Evolutionary conservation across 2,888 invertebrate species (phyloP).

Genomic region (Exocentrus adspersus): DNA sequence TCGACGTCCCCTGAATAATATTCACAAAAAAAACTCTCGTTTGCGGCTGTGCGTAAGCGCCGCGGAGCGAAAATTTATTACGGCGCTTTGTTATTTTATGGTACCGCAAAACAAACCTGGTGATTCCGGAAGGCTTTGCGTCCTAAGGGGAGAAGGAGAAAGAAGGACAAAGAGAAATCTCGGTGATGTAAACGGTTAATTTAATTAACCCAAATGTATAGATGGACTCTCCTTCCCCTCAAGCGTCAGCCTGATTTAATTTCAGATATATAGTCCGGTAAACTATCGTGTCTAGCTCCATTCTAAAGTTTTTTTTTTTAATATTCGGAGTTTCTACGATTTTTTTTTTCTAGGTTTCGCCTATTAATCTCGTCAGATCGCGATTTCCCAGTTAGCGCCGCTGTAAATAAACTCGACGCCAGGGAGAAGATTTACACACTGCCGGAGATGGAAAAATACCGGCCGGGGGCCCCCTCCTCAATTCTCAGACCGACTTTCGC

Average conservation of each 20-base stretch:
- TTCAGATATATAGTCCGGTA: no score
- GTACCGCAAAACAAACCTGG: background rate
- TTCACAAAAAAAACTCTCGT: background rate
- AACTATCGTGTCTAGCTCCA: no score
- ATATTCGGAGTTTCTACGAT: no score
- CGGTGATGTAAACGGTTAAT: slow-evolving; percentile 12
- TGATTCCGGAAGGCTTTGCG: background rate
- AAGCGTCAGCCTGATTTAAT: no score
- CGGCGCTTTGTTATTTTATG: background rate
- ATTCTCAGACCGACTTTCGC: slow-evolving; percentile 39
- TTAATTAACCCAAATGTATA: slow-evolving; percentile 15
- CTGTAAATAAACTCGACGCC: slow-evolving; percentile 28
- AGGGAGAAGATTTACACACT: slow-evolving; percentile 58
- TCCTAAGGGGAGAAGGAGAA: no score
- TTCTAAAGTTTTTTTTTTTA: no score
- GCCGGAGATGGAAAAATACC: slow-evolving; percentile 56
- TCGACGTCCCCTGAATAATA: no score
- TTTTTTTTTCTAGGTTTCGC: no score
- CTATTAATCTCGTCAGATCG: slow-evolving; percentile 22
- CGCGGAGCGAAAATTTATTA: no score
- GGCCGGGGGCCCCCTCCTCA: slow-evolving; percentile 50
- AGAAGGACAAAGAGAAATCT: slow-evolving; percentile 10
- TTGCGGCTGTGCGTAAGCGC: no score
- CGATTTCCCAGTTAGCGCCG: slow-evolving; percentile 17
- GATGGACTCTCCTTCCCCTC: slow-evolving; percentile 4